phyloP scores from a whole-genome alignment of 2,888 invertebrate species.

The Stenichneumon culpator region DNA sequence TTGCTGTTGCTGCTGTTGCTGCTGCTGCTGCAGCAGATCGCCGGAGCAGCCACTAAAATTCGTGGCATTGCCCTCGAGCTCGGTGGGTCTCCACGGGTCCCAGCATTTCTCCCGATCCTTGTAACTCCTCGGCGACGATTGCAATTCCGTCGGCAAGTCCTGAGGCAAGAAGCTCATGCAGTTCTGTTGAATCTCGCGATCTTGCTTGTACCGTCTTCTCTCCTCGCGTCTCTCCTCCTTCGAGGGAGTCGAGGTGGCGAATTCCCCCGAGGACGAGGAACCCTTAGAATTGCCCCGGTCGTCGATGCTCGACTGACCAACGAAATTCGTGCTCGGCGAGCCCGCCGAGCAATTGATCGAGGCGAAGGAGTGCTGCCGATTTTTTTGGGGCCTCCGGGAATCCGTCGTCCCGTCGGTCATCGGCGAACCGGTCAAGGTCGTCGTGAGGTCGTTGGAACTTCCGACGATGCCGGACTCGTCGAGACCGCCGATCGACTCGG shows the following conservation, averaged over 20 bases:
- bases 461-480: background rate
- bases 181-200: constrained; percentile 74
- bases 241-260: constrained; percentile 72
- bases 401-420: constrained; percentile 66
- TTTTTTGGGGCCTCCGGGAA: constrained; percentile 49
- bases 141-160: constrained; percentile 82
- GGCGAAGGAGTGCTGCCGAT: constrained; percentile 30
- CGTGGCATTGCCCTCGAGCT: constrained; percentile 76
- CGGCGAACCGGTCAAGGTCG: constrained; percentile 43
- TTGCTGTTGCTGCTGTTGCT: constrained; percentile 30
- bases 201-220: constrained; percentile 63
- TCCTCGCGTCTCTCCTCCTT: constrained; percentile 73
- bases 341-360: constrained; percentile 10
- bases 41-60: constrained; percentile 70
- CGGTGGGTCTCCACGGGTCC: constrained; percentile 83
- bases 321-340: background rate
- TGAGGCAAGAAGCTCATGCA: constrained; percentile 74
- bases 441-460: constrained; percentile 21
- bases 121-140: constrained; percentile 80
- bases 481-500: constrained; percentile 54
- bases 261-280: constrained; percentile 58
- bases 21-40: constrained; percentile 70
- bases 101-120: constrained; percentile 82
- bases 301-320: constrained; percentile 8
- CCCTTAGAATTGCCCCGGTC: constrained; percentile 16